Base-by-base conservation (phyloP, 23 tunicate genomes). In the Oikopleura dioica region DNA sequence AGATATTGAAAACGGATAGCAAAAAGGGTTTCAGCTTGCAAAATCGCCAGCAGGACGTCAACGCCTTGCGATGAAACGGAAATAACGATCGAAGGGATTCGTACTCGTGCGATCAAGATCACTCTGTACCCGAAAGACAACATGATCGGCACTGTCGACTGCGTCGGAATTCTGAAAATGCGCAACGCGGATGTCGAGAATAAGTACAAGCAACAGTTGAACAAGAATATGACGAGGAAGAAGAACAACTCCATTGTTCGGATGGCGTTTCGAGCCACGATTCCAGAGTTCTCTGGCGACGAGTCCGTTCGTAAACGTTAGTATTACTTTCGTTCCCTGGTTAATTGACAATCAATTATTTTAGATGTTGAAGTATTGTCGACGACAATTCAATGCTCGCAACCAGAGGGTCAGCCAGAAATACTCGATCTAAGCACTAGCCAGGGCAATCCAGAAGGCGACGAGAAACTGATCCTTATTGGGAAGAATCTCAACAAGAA, bases 321-420 rank as follows among this genome's bases (percentile, higher is more conserved):
- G 69, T 37, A 44, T 89, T 34, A 89, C 84, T 77, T 85, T 82
- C 9, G 86, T 79, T 30, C 82, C 91, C 35, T 77, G 78, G 35
- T 77, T 84, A 50, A 89, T 89, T n/a, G 84, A 81, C 75, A 86
- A 85, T 86, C 0, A 69, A 69, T 26, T 68, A 5, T n/a, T 76
- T 59, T 9, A 35, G 12, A 21, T 76, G 23, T 26, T 0, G 37
- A 33, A 76, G 9, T 35, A 23, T 21, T 21, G 23, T 78, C 36
- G 16, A 35, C 9, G 23, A 5, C 35, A 4, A 35, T 76, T 4
- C 24, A 35, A 32, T 24, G 58, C 9, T 76, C 97, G 38, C 97
- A 91, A 55, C 97, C 97, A 0, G 92, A 75, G 0, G 97, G 97
- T 35, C 97, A 91, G 77, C 97, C 97, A 1, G 97, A 91, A 59